Percentiles rank a stretch among this genome's conserved stretches.
These are phyloP conservation scores for Gisinianus flammeolus DNA, from an alignment of 2,888 invertebrate species.

Conservation along the genomic window DNA sequence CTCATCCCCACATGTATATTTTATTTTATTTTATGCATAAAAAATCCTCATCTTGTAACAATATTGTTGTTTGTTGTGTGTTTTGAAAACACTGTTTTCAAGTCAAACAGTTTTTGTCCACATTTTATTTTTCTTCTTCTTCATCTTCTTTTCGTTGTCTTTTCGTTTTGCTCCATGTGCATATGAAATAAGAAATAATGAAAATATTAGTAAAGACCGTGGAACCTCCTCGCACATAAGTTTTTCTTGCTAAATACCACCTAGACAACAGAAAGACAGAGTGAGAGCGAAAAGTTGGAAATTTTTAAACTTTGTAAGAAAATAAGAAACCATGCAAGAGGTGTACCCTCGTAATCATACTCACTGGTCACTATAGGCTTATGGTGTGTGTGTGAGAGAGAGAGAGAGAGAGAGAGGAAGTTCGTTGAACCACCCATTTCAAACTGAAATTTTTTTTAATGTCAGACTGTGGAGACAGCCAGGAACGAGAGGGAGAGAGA, in stretches of 20 bases:
- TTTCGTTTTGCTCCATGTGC: background rate
- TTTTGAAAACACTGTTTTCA: too few relatives aligned
- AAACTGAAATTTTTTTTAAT: background rate
- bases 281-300: too few relatives aligned
- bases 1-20: too few relatives aligned
- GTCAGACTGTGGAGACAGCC: background rate
- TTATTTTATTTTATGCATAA: too few relatives aligned
- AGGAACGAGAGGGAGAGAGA: background rate
- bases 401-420: background rate
- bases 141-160: background rate
- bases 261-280: too few relatives aligned
- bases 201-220: background rate
- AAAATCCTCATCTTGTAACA: too few relatives aligned
- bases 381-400: background rate
- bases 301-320: background rate
- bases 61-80: too few relatives aligned
- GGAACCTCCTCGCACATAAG: background rate
- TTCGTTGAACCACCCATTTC: slow-evolving; percentile 38
- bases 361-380: slow-evolving; percentile 1
- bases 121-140: background rate
- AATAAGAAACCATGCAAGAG: background rate
- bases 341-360: background rate
- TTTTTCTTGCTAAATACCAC: too few relatives aligned
- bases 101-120: too few relatives aligned
- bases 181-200: background rate